A percentile compares a stretch with the other conserved stretches of the same genome.
Conservation (phyloP, 2,113 vertebrate genomes). For the Chunga burmeisteri region DNA sequence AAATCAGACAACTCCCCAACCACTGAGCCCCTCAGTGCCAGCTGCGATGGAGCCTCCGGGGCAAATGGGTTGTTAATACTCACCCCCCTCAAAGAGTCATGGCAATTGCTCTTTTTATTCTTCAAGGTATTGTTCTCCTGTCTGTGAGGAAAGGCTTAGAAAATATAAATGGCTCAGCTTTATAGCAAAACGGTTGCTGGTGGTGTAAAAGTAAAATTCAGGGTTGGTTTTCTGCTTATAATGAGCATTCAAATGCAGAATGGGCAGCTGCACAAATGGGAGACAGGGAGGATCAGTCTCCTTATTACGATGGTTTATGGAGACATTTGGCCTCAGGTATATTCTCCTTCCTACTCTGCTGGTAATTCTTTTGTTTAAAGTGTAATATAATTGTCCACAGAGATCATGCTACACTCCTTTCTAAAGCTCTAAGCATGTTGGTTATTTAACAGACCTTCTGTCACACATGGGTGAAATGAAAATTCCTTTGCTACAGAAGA, state of each 20-base stretch:
- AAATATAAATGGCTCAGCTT: conserved; percentile 2
- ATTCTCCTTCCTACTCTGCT: not conserved
- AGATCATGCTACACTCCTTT: not conserved
- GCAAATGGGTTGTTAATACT: not conserved
- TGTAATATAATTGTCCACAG: not conserved
- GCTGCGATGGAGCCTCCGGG: not conserved
- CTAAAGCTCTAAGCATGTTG: not conserved
- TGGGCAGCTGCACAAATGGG: not conserved
- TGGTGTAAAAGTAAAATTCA: not conserved
- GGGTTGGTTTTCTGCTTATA: not conserved
- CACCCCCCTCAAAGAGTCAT: not conserved
- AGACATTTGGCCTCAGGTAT: conserved; percentile 23
- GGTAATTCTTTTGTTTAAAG: conserved; percentile 13
- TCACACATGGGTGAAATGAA: not conserved
- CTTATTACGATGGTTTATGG: not conserved
- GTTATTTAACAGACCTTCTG: conserved; percentile 3
- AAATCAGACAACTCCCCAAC: not conserved
- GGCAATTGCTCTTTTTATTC: not conserved
- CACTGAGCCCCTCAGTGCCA: not conserved
- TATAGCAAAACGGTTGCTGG: not conserved
- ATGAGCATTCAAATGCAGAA: not conserved
- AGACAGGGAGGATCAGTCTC: not conserved
- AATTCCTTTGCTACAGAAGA: not conserved
- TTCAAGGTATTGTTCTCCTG: not conserved
- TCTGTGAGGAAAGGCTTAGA: not conserved